Evolutionary conservation across 2,113 vertebrate species (phyloP).

Genomic region (Archocentrus centrarchus): DNA sequence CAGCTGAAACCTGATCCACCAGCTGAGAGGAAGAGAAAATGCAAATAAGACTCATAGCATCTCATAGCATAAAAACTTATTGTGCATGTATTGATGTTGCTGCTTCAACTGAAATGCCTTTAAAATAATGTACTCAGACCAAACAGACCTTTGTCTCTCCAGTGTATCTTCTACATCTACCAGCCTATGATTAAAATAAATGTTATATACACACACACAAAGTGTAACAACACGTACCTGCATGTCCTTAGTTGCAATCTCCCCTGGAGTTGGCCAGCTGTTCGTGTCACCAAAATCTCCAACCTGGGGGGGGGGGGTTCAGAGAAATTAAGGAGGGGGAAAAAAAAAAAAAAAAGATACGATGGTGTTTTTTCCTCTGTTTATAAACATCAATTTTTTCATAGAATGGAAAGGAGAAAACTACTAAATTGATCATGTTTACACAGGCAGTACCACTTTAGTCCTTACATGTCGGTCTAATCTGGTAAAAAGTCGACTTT

Average conservation of each 20-base stretch:
- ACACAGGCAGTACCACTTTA: neutral
- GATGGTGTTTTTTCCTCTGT: neutral
- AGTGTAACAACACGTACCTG: slow-evolving; percentile 81
- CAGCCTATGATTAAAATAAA: neutral
- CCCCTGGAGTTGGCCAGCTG: slow-evolving; percentile 98
- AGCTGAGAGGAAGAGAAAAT: rapidly evolving
- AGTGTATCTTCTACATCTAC: neutral
- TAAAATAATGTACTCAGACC: neutral
- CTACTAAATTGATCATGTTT: neutral
- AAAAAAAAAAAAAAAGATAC: neutral
- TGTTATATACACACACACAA: neutral
- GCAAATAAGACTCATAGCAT: neutral
- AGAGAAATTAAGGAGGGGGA: neutral
- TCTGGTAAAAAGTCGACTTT: neutral
- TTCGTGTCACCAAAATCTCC: slow-evolving; percentile 96
- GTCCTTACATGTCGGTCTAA: neutral
- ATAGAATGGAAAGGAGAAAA: no score
- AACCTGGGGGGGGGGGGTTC: slow-evolving; percentile 79
- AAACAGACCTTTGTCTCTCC: neutral
- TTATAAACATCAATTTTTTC: neutral
- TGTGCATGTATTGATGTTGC: rapidly evolving
- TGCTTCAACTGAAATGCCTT: neutral
- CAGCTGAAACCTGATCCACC: neutral
- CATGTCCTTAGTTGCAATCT: slow-evolving; percentile 94
- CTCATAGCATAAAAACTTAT: neutral